A percentile compares a stretch with the other conserved stretches of the same genome.
phyloP scores from a whole-genome alignment of 2,113 vertebrate genomes.

The Eleginops maclovinus region DNA sequence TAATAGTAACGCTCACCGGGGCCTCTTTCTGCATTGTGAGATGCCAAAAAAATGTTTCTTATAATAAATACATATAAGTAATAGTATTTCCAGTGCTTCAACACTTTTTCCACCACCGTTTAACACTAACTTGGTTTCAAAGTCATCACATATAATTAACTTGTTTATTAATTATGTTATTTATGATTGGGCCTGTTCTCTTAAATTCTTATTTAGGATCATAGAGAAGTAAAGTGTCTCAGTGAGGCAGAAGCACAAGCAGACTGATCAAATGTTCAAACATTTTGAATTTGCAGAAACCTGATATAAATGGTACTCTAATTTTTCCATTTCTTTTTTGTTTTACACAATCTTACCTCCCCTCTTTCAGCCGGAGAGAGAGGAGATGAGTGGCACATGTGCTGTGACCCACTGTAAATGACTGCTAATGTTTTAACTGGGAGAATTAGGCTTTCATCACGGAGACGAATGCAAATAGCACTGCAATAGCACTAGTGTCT shows the following conservation, averaged over 20 bases:
- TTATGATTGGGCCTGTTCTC: not conserved
- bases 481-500: conserved; percentile 68
- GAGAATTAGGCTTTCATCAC: conserved; percentile 99
- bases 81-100: not conserved
- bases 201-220: not conserved
- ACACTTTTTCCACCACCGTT: not conserved
- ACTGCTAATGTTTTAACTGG: conserved; percentile 99
- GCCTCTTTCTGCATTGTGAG: not conserved
- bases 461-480: conserved; percentile 96
- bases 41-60: not conserved
- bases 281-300: not conserved
- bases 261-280: not conserved
- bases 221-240: not conserved
- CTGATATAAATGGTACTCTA: not conserved
- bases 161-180: not conserved
- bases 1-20: not conserved
- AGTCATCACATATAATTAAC: not conserved
- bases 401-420: conserved; percentile 96
- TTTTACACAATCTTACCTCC: not conserved
- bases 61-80: not conserved
- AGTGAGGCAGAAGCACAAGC: not conserved
- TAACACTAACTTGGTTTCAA: not conserved
- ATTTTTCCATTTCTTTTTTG: not conserved
- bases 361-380: conserved; percentile 36
- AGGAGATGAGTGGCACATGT: conserved; percentile 77